phyloP scores from a whole-genome alignment of 2,113 vertebrate species.

The Spilogale gracilis region DNA sequence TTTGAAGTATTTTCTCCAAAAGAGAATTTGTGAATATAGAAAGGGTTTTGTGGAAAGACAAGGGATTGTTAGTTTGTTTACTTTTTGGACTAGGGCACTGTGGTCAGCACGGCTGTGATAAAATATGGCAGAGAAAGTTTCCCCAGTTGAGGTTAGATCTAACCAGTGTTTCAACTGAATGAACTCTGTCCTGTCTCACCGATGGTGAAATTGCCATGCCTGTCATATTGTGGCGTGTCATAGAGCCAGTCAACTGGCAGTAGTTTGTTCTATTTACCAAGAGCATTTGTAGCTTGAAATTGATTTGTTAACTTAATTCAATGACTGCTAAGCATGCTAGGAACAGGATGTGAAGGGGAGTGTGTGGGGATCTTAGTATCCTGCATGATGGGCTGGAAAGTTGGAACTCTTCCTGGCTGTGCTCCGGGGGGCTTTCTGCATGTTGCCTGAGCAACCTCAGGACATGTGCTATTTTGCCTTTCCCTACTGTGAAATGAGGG shows the following conservation, averaged over 20 bases:
- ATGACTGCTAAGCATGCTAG: background rate
- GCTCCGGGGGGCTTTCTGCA: background rate
- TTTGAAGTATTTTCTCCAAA: conserved; percentile 26
- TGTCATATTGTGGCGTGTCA: conserved; percentile 58
- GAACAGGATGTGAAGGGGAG: background rate
- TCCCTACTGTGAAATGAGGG: background rate
- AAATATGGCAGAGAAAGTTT: background rate
- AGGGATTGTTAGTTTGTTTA: background rate
- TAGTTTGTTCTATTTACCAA: conserved; percentile 69
- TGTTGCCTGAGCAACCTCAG: background rate
- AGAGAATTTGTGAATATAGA: background rate
- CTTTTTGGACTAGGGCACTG: background rate
- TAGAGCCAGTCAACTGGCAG: conserved; percentile 38
- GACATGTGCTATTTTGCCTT: background rate
- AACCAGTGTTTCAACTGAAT: background rate
- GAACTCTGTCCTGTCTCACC: background rate
- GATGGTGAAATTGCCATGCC: conserved; percentile 62
- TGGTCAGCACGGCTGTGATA: background rate
- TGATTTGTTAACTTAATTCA: conserved; percentile 73
- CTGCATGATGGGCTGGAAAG: background rate
- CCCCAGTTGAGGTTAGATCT: background rate
- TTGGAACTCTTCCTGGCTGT: background rate
- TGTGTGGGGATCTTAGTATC: background rate
- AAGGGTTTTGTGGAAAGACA: background rate
- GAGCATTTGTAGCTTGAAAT: conserved; percentile 75